Conservation (phyloP, 2,113 vertebrate genomes). For the Pseudonaja textilis region DNA sequence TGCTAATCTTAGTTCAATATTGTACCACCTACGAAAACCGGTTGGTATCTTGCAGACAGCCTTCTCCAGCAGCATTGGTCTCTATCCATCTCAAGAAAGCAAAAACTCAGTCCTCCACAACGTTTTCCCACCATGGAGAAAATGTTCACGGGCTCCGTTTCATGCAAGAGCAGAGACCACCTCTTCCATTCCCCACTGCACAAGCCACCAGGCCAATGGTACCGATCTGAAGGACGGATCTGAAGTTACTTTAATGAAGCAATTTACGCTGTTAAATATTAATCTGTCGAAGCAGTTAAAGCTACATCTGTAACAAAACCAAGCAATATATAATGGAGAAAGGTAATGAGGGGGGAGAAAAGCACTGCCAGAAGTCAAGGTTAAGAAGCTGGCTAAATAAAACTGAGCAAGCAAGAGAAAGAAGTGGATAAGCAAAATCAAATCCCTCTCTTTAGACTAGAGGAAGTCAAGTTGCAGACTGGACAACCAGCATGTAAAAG, state of each 20-base stretch:
- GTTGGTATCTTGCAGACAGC: not conserved
- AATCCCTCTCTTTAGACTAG: not conserved
- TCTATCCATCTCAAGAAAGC: not conserved
- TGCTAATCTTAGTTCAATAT: not conserved
- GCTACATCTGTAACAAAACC: slow-evolving; percentile 65
- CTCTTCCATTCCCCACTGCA: slow-evolving; percentile 47
- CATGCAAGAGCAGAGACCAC: slow-evolving; percentile 12
- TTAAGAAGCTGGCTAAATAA: slow-evolving; percentile 56
- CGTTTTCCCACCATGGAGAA: not conserved
- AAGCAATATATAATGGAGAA: slow-evolving; percentile 64
- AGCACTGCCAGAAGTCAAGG: slow-evolving; percentile 53
- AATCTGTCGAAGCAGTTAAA: slow-evolving; percentile 65
- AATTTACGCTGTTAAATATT: slow-evolving; percentile 65
- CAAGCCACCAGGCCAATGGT: slow-evolving; percentile 38
- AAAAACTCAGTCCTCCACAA: slow-evolving; percentile 13
- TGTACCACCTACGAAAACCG: not conserved
- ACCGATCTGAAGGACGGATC: slow-evolving; percentile 65
- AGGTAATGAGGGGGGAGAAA: slow-evolving; percentile 42
- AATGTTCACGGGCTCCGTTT: accelerated
- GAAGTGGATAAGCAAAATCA: slow-evolving; percentile 34
- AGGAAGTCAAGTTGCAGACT: not conserved
- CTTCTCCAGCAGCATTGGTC: not conserved
- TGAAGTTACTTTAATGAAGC: slow-evolving; percentile 69
- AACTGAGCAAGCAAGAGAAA: slow-evolving; percentile 20
- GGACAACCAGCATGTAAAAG: not conserved